Conservation (phyloP, 92 coral and sea anemone genomes). For the Anthopleura xanthogrammica region DNA sequence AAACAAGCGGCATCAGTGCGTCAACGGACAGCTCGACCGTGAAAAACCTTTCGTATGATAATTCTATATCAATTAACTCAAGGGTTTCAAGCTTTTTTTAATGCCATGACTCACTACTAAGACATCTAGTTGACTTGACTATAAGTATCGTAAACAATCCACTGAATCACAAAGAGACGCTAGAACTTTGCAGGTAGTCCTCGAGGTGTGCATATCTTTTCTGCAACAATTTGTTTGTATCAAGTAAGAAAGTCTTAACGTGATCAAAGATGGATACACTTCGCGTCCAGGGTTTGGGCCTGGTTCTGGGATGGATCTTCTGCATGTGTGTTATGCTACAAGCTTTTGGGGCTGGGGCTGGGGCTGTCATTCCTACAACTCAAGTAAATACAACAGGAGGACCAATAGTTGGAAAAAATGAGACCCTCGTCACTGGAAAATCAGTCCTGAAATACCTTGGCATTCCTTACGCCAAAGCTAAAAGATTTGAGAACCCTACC, state of each 20-base stretch:
- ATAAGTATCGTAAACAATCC: too few species aligned
- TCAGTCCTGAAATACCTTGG: conserved; percentile 38
- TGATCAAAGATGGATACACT: neutral
- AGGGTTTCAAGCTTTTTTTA: too few species aligned
- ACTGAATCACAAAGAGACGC: too few species aligned
- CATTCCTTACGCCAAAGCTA: conserved; percentile 44
- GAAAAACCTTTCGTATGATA: too few species aligned
- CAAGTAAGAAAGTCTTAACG: neutral
- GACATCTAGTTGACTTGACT: too few species aligned
- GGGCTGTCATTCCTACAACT: neutral
- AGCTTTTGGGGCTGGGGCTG: neutral
- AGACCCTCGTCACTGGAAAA: conserved; percentile 27
- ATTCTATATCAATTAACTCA: too few species aligned
- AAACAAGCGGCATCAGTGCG: too few species aligned
- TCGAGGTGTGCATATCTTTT: too few species aligned
- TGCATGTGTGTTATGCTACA: neutral
- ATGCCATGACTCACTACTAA: too few species aligned
- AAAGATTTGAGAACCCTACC: conserved; percentile 40
- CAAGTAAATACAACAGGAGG: conserved; percentile 36
- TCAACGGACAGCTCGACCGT: too few species aligned
- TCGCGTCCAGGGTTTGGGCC: too few species aligned
- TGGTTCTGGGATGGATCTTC: neutral
- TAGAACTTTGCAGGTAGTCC: too few species aligned
- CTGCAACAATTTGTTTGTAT: neutral
- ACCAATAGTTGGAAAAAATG: conserved; percentile 32